These are phyloP conservation scores for Xerus rutilus DNA, from an alignment of 2,797 vertebrate genomes.

Conservation along the genomic window DNA sequence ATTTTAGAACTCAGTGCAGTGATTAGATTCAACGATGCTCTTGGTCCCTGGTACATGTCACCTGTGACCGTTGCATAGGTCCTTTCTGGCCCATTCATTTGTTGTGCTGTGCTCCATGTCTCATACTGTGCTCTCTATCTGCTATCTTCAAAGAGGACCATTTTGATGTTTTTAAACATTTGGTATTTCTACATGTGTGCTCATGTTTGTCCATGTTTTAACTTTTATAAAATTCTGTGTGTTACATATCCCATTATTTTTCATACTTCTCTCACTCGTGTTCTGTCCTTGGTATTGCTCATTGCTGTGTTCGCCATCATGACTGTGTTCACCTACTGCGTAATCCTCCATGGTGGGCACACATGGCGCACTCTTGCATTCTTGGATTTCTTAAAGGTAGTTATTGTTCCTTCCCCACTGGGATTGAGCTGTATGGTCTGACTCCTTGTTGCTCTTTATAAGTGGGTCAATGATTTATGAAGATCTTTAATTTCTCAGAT, in stretches of 20 bases:
- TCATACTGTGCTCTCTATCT: not conserved
- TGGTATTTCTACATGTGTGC: not conserved
- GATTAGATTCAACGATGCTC: not conserved
- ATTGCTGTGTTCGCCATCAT: not conserved
- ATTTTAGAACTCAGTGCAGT: not conserved
- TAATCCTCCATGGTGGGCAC: not conserved
- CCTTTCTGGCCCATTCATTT: too few species aligned
- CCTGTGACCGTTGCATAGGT: not conserved
- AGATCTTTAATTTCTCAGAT: not conserved
- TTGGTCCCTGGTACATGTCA: accelerated
- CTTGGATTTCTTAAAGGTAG: not conserved
- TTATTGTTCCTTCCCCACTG: not conserved
- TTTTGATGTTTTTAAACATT: not conserved
- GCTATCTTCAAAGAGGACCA: not conserved
- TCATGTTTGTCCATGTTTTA: not conserved
- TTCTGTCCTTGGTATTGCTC: not conserved
- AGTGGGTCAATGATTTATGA: not conserved
- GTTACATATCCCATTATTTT: not conserved
- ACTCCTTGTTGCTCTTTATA: not conserved
- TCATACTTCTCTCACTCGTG: too few species aligned
- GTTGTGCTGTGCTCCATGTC: not conserved
- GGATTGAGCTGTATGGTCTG: not conserved
- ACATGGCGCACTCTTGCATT: not conserved
- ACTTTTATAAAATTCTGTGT: not conserved
- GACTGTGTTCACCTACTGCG: not conserved